Conservation (phyloP, 2,888 invertebrate genomes). For the Xiphydria camelus region DNA sequence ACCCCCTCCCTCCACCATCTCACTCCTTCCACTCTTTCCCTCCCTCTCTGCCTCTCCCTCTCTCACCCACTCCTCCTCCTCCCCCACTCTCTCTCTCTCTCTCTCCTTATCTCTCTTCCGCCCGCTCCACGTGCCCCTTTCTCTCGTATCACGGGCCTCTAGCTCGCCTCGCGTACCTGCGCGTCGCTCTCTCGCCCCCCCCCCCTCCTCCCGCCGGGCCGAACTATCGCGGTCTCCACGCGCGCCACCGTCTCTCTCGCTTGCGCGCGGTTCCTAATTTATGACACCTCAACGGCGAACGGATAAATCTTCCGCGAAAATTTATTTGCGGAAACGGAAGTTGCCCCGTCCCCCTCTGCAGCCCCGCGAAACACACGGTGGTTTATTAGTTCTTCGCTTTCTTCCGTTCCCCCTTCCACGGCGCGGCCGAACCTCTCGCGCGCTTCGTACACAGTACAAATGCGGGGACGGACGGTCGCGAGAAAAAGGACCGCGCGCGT, state of each 20-base stretch:
- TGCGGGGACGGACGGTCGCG: too few species aligned
- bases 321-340: conserved; percentile 14
- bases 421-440: too few species aligned
- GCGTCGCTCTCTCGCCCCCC: too few species aligned
- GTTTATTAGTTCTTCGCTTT: conserved; percentile 22
- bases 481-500: too few species aligned
- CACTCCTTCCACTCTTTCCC: background rate
- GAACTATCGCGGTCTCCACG: too few species aligned
- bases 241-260: too few species aligned
- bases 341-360: conserved; percentile 7
- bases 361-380: conserved; percentile 9
- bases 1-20: background rate
- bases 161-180: too few species aligned
- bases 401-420: conserved; percentile 13
- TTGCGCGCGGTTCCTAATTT: conserved; percentile 13
- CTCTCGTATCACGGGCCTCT: too few species aligned
- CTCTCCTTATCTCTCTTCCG: background rate
- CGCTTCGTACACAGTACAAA: too few species aligned
- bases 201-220: too few species aligned
- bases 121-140: conserved; percentile 3
- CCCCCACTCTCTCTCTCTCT: background rate
- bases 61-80: conserved; percentile 1
- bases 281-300: conserved; percentile 19
- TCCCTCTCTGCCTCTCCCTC: conserved; percentile 5
- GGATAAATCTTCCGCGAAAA: conserved; percentile 18